These are phyloP conservation scores for Eudyptes chrysolophus DNA, from an alignment of 2,113 vertebrate genomes.

Conservation along the genomic window DNA sequence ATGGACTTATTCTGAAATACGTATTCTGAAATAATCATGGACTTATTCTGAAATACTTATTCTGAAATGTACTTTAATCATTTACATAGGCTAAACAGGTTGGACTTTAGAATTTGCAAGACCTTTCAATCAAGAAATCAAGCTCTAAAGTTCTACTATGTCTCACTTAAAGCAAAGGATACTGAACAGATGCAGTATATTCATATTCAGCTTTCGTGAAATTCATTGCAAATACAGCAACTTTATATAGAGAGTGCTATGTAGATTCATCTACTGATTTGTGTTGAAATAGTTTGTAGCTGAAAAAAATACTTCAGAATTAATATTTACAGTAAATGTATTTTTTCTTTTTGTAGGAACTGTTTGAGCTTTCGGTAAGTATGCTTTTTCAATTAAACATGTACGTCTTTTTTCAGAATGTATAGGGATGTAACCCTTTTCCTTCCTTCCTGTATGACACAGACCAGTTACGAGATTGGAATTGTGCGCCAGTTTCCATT, in stretches of 20 bases:
- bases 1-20: too few relatives aligned
- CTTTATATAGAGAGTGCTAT: background rate
- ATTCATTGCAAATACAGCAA: background rate
- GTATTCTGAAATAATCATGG: background rate
- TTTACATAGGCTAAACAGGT: background rate
- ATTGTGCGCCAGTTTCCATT: constrained; percentile 97
- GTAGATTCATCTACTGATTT: background rate
- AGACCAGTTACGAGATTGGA: constrained; percentile 92
- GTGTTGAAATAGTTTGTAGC: background rate
- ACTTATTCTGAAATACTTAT: background rate
- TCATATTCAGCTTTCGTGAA: background rate
- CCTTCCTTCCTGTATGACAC: background rate
- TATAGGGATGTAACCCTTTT: background rate
- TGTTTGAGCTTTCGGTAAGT: constrained; percentile 93
- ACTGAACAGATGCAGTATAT: background rate
- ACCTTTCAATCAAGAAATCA: background rate
- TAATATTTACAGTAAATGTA: background rate
- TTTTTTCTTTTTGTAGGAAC: constrained; percentile 78
- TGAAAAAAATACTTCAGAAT: background rate
- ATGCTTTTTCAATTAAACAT: background rate
- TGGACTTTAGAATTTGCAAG: background rate
- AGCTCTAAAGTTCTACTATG: background rate
- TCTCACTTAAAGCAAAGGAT: background rate
- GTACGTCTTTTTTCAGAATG: background rate
- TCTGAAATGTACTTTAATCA: background rate